These are phyloP conservation scores for Drosophila takahashii DNA, from an alignment of 1,140 invertebrate species.

Conservation along the genomic window DNA sequence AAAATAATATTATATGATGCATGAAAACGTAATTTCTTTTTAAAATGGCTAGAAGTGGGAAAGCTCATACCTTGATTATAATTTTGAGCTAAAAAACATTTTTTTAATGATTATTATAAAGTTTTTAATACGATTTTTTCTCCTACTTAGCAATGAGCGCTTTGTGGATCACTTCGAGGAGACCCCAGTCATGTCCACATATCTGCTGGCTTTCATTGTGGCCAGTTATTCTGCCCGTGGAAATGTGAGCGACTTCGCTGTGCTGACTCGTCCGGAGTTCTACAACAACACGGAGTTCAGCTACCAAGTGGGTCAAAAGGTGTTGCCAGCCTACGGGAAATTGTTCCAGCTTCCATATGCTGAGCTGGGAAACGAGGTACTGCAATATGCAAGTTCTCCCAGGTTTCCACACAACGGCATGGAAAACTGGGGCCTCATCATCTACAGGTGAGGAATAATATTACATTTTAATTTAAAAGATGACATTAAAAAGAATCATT, in stretches of 20 bases:
- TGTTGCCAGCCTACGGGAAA: slow-evolving; percentile 84
- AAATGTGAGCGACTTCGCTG: slow-evolving; percentile 74
- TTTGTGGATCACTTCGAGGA: slow-evolving; percentile 67
- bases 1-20: too few species aligned
- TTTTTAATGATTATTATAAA: too few species aligned
- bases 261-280: slow-evolving; percentile 89
- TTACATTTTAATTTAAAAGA: neutral
- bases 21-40: too few species aligned
- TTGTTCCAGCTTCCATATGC: slow-evolving; percentile 85
- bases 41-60: too few species aligned
- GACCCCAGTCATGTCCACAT: slow-evolving; percentile 91
- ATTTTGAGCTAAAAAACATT: too few species aligned
- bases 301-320: slow-evolving; percentile 85
- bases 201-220: slow-evolving; percentile 90
- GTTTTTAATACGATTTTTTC: neutral
- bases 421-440: slow-evolving; percentile 94
- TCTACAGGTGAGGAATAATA: slow-evolving; percentile 85
- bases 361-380: slow-evolving; percentile 83
- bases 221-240: slow-evolving; percentile 87
- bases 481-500: neutral
- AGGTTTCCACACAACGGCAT: slow-evolving; percentile 92
- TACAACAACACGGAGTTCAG: slow-evolving; percentile 87
- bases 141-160: slow-evolving; percentile 31
- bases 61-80: too few species aligned
- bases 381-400: slow-evolving; percentile 90